Evolutionary conservation across 2,113 vertebrate genomes (phyloP), one percentile per base, ranked within the genome.

Genomic region (Paradoxurus hermaphroditus): DNA sequence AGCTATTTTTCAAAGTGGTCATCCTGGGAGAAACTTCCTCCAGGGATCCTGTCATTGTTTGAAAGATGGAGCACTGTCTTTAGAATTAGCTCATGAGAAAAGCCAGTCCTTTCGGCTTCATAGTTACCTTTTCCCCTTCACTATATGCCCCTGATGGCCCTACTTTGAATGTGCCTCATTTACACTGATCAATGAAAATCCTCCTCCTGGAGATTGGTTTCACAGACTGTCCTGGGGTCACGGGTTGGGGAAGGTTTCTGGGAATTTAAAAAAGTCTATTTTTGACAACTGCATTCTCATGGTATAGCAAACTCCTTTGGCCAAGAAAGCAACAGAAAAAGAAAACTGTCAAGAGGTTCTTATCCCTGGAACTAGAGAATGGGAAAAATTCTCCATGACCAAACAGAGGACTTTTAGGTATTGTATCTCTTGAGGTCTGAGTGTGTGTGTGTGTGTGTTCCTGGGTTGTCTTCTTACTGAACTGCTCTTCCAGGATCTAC

Each of bases 191-290:
- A 77, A 41, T 19, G 34, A 70, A 89, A 87, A 70, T 36, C 10
- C 18, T 81, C 59, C 19, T 97, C 49, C 23, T 44, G 41, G 53
- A 73, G 12, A 86, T 0, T 39, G 77, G 36, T 68, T 83, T 91
- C 36, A 27, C 46, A 53, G 59, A 46, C 18, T 94, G 31, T 85
- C 23, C 39, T 23, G 10, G 62, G 62, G 19, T 10, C 63, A 11
- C 59, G 27, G 19, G 19, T 63, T 96, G 23, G 19, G 65, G 39
- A 86, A 21, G 34, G 51, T 75, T 93, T 73, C 51, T 78, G 27
- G 39, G 67, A 92, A 86, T 88, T 88, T 81, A 62, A 59, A 25
- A 96, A 31, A 84, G 78, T 93, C 67, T 94, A 84, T 97, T 97
- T 97, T 75, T 96, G 83, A 95, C 14, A 16, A 94, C 3, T 86